Evolutionary conservation across 1,140 invertebrate species (phyloP), one percentile per base, ranked within the genome.

Genomic region (Tetramorium alpestre): DNA sequence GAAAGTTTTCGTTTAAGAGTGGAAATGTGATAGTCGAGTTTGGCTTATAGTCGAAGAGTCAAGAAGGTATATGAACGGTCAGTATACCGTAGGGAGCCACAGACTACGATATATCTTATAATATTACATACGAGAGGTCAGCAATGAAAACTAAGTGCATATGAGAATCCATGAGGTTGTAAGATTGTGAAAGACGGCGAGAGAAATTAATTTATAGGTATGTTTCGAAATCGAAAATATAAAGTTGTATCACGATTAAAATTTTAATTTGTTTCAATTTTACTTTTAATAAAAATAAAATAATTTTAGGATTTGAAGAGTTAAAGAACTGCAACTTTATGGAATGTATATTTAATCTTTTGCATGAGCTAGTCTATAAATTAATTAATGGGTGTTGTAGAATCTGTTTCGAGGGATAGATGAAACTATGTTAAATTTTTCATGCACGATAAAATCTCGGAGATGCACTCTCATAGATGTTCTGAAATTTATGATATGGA

Each of bases 131-230:
- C 84, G 94, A 93, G 92, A 92, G 92, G 91, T 89, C 81, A 90
- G 93, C 94, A 95, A 95, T 95, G 94, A 95, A 95, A 95, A 95
- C 92, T 95, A 95, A 95, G 94, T 95, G 94, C 94, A 95, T 95
- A 95, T 95, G 94, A 95, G 94, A 95, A 95, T 95, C 93, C 94
- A 95, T 93, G 94, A 93, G 92, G 93, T 95, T 93, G 62, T 89
- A 84, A 86, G 77, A 28, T 58, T 49, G 77, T 33, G 72, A 60
- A 25, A 67, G 28, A 73, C 62, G 78, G 60, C 65, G 60, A 41
- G 65, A 38, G 13, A 64, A 38, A n/a, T 28, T 69, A 77, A 49
- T 73, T 87, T 90, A 33, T 33, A 33, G 47, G 51, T 56, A 16
- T 25, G 13, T 58, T 58, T 51, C 75, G 54, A 86, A 90, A 90